Base-by-base conservation (phyloP, 2,113 vertebrate species). In the Hippocampus abdominalis region DNA sequence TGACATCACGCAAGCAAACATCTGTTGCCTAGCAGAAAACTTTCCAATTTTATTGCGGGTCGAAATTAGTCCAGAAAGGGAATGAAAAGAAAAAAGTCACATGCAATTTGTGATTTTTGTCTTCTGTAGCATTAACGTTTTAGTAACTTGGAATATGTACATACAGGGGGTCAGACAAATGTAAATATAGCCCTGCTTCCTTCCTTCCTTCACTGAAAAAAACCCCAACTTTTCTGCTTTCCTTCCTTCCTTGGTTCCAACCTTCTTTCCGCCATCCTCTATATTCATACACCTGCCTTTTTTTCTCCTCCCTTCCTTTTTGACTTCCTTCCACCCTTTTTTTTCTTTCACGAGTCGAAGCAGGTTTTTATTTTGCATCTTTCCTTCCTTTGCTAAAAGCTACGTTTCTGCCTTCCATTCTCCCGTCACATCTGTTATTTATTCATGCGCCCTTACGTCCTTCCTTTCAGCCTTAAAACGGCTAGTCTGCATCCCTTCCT, bases 1-100 rank as follows among this genome's bases (percentile, higher is more conserved):
- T 71, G 56, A 20, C 36, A 69, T 66, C 71, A 66, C 71, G 83
- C 64, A 82, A 83, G 23, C 71, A 62, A 80, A 75, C 77, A 74
- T 69, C 65, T 83, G 74, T 78, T 82, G 71, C 75, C 56, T 61
- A 36, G 68, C 27, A 61, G 40, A 65, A 80, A 80, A 69, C 72
- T 66, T 71, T 71, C 75, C 80, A 77, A 32, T 82, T 68, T 79
- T 66, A 40, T 83, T 80, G 74, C 71, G 66, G 64, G 63, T 44
- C 76, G 63, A 72, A 77, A 71, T 48, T 72, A 40, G 73, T 65
- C 36, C 65, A 78, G 25, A 21, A 60, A 74, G 71, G 46, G 5
- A 7, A 7, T 18, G 32, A 29, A 29, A 81, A 80, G 16, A 67
- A 53, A 62, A 74, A 44, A 78, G 57, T 64, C 25, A 64, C 9